A percentile compares a stretch with the other conserved stretches of the same genome.
These are phyloP conservation scores for Eupelmus urozonus DNA, from an alignment of 2,888 invertebrate species.

Conservation along the genomic window DNA sequence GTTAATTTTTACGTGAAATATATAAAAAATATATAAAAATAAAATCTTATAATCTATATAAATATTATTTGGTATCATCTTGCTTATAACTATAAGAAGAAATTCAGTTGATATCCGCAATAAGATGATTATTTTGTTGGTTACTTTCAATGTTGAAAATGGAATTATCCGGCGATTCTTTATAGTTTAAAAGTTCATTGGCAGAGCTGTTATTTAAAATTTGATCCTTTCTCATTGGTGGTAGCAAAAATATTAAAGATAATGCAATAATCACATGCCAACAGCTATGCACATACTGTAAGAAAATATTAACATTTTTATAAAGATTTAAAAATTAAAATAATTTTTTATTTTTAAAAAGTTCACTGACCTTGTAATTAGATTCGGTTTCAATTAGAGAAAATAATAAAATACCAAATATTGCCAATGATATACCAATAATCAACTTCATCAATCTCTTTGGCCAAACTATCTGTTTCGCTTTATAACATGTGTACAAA, in stretches of 20 bases:
- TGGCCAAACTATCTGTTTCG: conserved; percentile 66
- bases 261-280: conserved; percentile 82
- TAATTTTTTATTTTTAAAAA: not conserved
- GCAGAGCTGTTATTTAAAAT: conserved; percentile 61
- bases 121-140: conserved; percentile 25
- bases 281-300: conserved; percentile 80
- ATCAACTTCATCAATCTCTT: conserved; percentile 67
- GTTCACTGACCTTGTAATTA: conserved; percentile 78
- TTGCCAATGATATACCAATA: conserved; percentile 79
- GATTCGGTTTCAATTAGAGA: conserved; percentile 80
- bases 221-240: conserved; percentile 67
- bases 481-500: conserved; percentile 65
- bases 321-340: not conserved
- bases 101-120: conserved; percentile 38
- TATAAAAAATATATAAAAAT: conserved; percentile 34
- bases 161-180: conserved; percentile 66
- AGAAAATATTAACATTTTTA: conserved; percentile 48
- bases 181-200: conserved; percentile 67
- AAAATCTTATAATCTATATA: conserved; percentile 8
- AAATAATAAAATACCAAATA: conserved; percentile 79
- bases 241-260: conserved; percentile 80
- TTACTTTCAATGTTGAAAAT: conserved; percentile 65
- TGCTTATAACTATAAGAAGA: not conserved
- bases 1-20: not conserved
- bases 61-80: conserved; percentile 4